Evolutionary conservation across 2,888 invertebrate species (phyloP).

Genomic region (Herminia tarsipennalis): DNA sequence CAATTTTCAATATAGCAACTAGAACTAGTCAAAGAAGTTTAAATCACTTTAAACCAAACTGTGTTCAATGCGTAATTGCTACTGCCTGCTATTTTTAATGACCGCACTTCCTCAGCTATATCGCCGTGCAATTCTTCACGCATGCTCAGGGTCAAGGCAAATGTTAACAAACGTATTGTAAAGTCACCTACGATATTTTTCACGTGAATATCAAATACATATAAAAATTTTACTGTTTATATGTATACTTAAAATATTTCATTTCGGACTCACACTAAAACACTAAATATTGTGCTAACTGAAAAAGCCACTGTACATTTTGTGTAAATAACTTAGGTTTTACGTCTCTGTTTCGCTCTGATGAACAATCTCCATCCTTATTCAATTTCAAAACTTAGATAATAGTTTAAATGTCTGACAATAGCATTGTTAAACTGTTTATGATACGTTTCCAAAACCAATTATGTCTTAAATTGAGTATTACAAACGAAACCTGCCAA

Average conservation of each 20-base stretch:
- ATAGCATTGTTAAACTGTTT: background rate
- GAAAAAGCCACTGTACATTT: slow-evolving; percentile 22
- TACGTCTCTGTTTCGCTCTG: slow-evolving; percentile 28
- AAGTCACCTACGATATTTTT: slow-evolving; percentile 30
- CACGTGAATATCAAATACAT: too few species aligned
- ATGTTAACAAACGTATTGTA: slow-evolving; percentile 28
- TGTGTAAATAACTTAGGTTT: slow-evolving; percentile 27
- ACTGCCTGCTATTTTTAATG: background rate
- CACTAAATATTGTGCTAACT: too few species aligned
- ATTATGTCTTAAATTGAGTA: background rate
- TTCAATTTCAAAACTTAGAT: slow-evolving; percentile 14
- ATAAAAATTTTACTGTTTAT: too few species aligned
- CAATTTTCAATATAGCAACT: too few species aligned
- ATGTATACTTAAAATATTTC: too few species aligned
- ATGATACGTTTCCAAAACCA: background rate
- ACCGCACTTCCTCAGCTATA: slow-evolving; percentile 6
- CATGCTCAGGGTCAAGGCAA: slow-evolving; percentile 33
- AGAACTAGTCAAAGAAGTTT: too few species aligned
- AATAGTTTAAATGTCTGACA: slow-evolving; percentile 4
- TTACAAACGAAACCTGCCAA: background rate
- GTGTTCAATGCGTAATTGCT: background rate
- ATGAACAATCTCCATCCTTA: slow-evolving; percentile 23
- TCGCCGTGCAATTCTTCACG: slow-evolving; percentile 6
- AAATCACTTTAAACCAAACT: too few species aligned
- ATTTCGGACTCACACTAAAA: too few species aligned